Base-by-base conservation (phyloP, 2,888 invertebrate species). In the Neoascia interrupta region DNA sequence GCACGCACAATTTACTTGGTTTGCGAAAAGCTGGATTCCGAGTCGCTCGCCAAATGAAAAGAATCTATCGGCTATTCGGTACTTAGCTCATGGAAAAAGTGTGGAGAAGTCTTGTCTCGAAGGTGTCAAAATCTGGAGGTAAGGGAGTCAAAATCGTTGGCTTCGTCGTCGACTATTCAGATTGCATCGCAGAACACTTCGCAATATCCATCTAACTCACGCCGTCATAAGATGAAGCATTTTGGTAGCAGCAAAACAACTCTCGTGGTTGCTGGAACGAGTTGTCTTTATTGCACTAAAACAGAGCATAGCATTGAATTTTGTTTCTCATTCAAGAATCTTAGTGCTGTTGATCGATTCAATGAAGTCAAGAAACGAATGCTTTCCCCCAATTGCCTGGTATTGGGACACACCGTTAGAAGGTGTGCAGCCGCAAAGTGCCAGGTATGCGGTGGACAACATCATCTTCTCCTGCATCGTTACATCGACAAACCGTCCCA, bases 1-100 rank as follows among this genome's bases (percentile, higher is more conserved):
- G n/a, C n/a, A n/a, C n/a, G n/a, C n/a, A n/a, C n/a, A 11, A 51
- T 82, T 28, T 56, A 63, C 28, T 8, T 82, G 18, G 72, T 79
- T 23, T 45, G 75, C 45, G 72, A 64, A 19, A 64, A 15, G 11
- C 6, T 81, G 4, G 66, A 76, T 16, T 13, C 19, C 8, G 75
- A 75, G n/a, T 70, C 73, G 5, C 64, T 74, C 34, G 11, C 60
- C 1, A 74, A 80, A 26, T 79, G 79, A 73, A 75, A 81, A 23
- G 81, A 81, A 51, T 51, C 75, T 6, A 75, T 81, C 5, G 72
- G 69, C 39, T 81, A 81, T 36, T 73, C 60, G 1, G 63, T 74
- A 19, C 18, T 56, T 5, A 37, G 41, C 6, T 31, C 51, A 11
- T 81, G 74, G 53, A 23, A 72, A 23, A 41, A 69, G 0, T 81